Conservation (phyloP, 2,113 vertebrate species). For the Calyptomena viridis region DNA sequence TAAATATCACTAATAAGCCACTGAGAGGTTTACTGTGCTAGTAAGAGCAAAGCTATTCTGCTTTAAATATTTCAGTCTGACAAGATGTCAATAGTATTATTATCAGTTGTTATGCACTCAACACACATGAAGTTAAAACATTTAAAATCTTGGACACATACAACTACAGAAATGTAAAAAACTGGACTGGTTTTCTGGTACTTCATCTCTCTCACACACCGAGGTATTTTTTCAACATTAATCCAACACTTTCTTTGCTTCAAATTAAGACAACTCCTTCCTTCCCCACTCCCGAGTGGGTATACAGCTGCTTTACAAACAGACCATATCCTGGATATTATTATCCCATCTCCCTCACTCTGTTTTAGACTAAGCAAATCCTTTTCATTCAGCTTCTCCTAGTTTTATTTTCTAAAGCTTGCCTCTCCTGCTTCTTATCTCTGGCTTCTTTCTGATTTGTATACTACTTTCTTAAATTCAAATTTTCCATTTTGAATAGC, state of each 20-base stretch:
- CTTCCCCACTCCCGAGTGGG: neutral
- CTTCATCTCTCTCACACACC: neutral
- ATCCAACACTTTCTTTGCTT: neutral
- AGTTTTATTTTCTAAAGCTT: neutral
- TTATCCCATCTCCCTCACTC: neutral
- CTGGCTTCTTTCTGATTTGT: neutral
- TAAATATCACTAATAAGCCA: slow-evolving; percentile 12
- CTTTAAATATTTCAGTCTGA: neutral
- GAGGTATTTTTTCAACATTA: neutral
- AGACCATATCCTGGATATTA: rapidly evolving
- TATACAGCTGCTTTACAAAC: neutral
- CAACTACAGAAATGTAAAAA: neutral
- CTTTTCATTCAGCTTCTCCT: neutral
- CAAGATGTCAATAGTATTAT: neutral
- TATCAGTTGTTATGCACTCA: neutral
- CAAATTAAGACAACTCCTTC: neutral
- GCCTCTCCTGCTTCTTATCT: neutral
- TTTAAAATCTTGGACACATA: neutral
- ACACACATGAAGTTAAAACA: neutral
- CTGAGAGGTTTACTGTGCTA: slow-evolving; percentile 18
- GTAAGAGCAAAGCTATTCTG: slow-evolving; percentile 9
- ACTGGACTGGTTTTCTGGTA: neutral
- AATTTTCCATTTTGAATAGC: neutral
- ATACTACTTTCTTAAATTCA: neutral
- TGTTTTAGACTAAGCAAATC: neutral